Evolutionary conservation across 2,888 invertebrate species (phyloP).

Genomic region (Pyrocoelia pectoralis): DNA sequence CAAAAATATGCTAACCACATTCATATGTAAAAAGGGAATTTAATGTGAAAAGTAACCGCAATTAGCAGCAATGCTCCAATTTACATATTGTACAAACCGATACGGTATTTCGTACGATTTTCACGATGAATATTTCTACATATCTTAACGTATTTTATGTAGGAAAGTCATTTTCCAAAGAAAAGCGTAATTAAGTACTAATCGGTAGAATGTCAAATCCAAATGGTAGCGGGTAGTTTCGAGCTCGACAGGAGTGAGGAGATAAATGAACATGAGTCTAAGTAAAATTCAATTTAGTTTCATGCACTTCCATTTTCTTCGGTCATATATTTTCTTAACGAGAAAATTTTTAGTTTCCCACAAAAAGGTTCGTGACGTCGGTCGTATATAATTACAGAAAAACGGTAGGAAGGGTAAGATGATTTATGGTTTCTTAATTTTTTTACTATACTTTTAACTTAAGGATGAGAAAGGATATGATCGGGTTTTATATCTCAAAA

Average conservation of each 20-base stretch:
- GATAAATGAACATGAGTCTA: background rate
- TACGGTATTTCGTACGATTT: too few species aligned
- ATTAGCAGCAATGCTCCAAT: background rate
- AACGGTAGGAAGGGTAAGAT: slow-evolving; percentile 1
- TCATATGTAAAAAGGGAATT: background rate
- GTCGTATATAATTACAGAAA: slow-evolving; percentile 9
- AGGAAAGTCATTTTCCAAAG: background rate
- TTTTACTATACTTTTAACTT: background rate
- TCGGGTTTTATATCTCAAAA: slow-evolving; percentile 3
- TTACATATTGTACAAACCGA: background rate
- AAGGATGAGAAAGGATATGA: background rate
- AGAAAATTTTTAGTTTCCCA: slow-evolving; percentile 3
- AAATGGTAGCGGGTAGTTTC: background rate
- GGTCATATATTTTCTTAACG: background rate
- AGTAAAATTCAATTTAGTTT: slow-evolving; percentile 4
- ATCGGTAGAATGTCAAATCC: background rate
- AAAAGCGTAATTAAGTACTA: background rate
- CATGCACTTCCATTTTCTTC: background rate
- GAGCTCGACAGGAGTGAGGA: background rate
- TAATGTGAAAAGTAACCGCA: slow-evolving; percentile 1
- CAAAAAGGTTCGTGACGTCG: slow-evolving; percentile 2
- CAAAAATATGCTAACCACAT: slow-evolving; percentile 1
- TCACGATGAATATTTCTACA: too few species aligned
- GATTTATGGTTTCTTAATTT: slow-evolving; percentile 7
- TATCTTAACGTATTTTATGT: too few species aligned